phyloP scores from a whole-genome alignment of 2,797 vertebrate species.

The Eutrigla gurnardus region DNA sequence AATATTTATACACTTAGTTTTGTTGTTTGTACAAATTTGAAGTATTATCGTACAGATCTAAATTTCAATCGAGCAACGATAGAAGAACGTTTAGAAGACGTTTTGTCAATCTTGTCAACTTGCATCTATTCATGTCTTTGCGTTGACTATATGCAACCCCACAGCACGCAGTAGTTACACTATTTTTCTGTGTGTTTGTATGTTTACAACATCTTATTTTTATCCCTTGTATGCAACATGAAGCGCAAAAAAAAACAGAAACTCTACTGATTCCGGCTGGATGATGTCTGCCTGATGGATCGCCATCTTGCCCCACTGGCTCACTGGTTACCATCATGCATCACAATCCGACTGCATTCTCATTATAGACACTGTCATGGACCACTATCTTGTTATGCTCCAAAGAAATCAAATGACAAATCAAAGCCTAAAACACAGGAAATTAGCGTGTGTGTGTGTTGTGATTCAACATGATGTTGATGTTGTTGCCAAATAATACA shows the following conservation, averaged over 20 bases:
- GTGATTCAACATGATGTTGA: slow-evolving; percentile 8
- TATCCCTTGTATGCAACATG: neutral
- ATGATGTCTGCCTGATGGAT: slow-evolving; percentile 53
- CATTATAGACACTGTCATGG: slow-evolving; percentile 58
- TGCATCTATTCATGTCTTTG: no score
- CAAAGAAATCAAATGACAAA: slow-evolving; percentile 53
- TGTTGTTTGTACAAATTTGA: no score
- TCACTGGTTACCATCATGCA: slow-evolving; percentile 57
- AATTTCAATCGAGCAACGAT: no score
- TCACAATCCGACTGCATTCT: slow-evolving; percentile 55
- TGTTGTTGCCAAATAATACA: neutral
- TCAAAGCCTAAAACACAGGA: slow-evolving; percentile 39
- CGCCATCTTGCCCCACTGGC: slow-evolving; percentile 34
- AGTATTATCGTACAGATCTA: no score
- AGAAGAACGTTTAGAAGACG: no score
- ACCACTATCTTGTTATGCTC: slow-evolving; percentile 42
- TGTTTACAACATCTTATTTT: slow-evolving; percentile 7
- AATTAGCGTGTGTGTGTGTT: slow-evolving; percentile 30
- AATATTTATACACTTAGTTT: no score
- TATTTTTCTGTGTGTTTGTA: neutral
- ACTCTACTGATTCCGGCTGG: slow-evolving; percentile 28
- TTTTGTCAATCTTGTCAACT: no score
- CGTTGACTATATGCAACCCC: no score
- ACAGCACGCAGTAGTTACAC: neutral
- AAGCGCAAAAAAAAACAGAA: slow-evolving; percentile 5